These are phyloP conservation scores for Eupithecia centaureata DNA, from an alignment of 2,888 invertebrate species.

Conservation along the genomic window DNA sequence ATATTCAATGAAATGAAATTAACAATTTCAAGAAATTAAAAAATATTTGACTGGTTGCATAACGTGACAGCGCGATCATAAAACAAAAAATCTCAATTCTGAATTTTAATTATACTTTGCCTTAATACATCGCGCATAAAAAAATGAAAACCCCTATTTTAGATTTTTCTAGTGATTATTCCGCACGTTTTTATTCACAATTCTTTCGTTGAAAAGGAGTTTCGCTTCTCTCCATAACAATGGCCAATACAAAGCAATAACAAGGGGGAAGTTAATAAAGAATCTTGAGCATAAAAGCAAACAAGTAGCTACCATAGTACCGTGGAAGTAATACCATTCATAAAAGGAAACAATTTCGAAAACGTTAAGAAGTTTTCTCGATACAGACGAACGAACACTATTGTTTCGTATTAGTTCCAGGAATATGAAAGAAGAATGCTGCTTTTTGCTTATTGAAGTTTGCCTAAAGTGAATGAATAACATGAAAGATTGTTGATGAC, in stretches of 20 bases:
- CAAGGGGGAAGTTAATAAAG: slow-evolving; percentile 39
- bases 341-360: slow-evolving; percentile 41
- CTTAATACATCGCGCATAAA: neutral
- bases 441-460: slow-evolving; percentile 24
- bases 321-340: slow-evolving; percentile 40
- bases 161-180: neutral
- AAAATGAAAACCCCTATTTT: neutral
- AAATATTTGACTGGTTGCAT: no score
- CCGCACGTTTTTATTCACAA: neutral
- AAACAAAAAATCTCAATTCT: neutral
- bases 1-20: no score
- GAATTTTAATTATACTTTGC: neutral
- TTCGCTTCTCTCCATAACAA: neutral
- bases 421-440: slow-evolving; percentile 32
- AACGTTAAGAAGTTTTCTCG: slow-evolving; percentile 42
- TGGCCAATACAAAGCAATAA: slow-evolving; percentile 10
- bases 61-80: neutral
- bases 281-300: slow-evolving; percentile 31
- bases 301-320: slow-evolving; percentile 33
- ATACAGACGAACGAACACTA: slow-evolving; percentile 40
- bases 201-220: neutral
- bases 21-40: no score
- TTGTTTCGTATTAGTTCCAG: slow-evolving; percentile 42
- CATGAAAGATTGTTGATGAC: neutral
- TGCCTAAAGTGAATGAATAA: neutral